A percentile compares a stretch with the other conserved stretches of the same genome.
Conservation (phyloP, 2,113 vertebrate genomes). For the Scartelaos histophorus region DNA sequence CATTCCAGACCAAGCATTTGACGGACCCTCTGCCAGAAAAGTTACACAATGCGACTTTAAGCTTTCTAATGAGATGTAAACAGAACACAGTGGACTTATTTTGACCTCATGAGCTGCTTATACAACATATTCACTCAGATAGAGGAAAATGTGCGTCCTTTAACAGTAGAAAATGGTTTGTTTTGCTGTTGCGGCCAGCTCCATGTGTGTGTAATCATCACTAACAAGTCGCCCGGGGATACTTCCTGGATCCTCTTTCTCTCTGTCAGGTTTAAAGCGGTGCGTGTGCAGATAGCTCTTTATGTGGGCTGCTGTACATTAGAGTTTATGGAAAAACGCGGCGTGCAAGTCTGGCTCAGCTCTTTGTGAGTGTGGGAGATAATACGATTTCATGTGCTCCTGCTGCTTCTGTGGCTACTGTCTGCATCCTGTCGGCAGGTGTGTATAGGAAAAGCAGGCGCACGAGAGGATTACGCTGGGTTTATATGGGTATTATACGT, state of each 20-base stretch:
- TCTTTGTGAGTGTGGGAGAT: conserved; percentile 48
- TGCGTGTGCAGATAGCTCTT: conserved; percentile 37
- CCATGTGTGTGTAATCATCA: conserved; percentile 64
- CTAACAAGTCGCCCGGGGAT: conserved; percentile 72
- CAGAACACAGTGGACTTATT: too few species aligned
- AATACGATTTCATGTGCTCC: conserved; percentile 37
- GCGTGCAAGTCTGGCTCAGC: conserved; percentile 40
- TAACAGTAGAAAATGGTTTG: neutral
- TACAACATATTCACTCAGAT: too few species aligned
- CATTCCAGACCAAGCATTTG: too few species aligned
- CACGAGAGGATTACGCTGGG: neutral
- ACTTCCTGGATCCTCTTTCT: conserved; percentile 58
- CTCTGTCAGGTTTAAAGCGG: conserved; percentile 37
- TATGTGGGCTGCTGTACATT: conserved; percentile 35
- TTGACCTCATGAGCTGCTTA: too few species aligned
- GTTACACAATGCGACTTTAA: too few species aligned
- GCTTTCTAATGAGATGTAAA: too few species aligned
- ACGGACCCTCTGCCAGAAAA: too few species aligned
- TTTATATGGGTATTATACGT: neutral
- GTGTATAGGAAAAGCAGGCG: neutral
- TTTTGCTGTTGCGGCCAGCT: neutral
- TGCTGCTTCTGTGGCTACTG: conserved; percentile 35
- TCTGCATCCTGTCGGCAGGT: conserved; percentile 44
- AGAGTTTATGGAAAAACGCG: conserved; percentile 14
- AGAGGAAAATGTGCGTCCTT: too few species aligned